Conservation (phyloP, 1,140 invertebrate species). For the Pectinophora gossypiella region DNA sequence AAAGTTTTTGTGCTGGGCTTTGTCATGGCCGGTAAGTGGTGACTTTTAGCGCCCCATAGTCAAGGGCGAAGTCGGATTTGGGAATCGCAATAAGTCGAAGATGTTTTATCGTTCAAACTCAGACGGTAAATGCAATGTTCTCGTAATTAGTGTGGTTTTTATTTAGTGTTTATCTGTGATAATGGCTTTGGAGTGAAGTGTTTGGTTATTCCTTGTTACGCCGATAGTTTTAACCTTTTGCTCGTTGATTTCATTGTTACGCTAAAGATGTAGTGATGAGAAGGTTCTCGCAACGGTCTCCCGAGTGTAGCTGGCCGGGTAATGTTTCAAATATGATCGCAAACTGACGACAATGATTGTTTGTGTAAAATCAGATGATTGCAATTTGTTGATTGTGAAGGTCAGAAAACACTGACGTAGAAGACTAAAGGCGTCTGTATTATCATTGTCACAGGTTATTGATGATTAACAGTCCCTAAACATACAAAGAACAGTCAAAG, state of each 20-base stretch:
- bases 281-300: slow-evolving; percentile 63
- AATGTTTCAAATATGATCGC: not conserved
- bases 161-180: slow-evolving; percentile 67
- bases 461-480: not conserved
- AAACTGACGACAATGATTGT: slow-evolving; percentile 31
- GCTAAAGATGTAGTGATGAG: slow-evolving; percentile 40
- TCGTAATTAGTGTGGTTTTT: slow-evolving; percentile 72
- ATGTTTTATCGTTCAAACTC: slow-evolving; percentile 76
- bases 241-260: slow-evolving; percentile 43
- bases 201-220: slow-evolving; percentile 56
- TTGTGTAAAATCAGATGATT: slow-evolving; percentile 60
- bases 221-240: slow-evolving; percentile 63
- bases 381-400: slow-evolving; percentile 56
- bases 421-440: slow-evolving; percentile 32
- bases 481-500: not conserved
- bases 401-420: slow-evolving; percentile 35
- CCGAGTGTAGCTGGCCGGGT: slow-evolving; percentile 17
- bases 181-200: slow-evolving; percentile 54
- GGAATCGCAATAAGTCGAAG: slow-evolving; percentile 74
- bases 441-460: not conserved
- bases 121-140: slow-evolving; percentile 75
- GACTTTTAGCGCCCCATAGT: slow-evolving; percentile 75
- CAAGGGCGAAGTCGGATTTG: slow-evolving; percentile 74
- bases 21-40: slow-evolving; percentile 76
- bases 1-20: slow-evolving; percentile 75